These are phyloP conservation scores for Melitaea athalia DNA, from an alignment of 2,888 invertebrate species.

Conservation along the genomic window DNA sequence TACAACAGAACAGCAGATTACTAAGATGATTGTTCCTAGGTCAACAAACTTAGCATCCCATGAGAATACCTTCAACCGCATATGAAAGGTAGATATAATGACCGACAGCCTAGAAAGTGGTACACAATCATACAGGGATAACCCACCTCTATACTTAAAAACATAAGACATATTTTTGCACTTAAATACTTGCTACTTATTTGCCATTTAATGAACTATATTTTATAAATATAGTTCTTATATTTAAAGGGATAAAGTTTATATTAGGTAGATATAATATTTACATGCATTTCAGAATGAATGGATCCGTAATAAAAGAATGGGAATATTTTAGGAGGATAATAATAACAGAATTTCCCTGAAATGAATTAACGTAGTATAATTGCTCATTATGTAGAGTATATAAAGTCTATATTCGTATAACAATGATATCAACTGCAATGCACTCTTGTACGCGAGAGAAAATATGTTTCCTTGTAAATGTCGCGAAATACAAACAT, in stretches of 20 bases:
- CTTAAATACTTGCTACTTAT: background rate
- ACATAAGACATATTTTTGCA: slow-evolving; percentile 4
- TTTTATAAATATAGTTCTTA: slow-evolving; percentile 14
- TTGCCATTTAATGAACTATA: slow-evolving; percentile 3
- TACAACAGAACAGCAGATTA: background rate
- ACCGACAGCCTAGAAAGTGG: slow-evolving; percentile 16
- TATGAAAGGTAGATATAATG: slow-evolving; percentile 17
- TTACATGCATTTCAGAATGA: slow-evolving; percentile 19
- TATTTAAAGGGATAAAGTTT: slow-evolving; percentile 11
- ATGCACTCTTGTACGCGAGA: background rate
- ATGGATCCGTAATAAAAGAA: slow-evolving; percentile 19
- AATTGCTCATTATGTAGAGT: background rate
- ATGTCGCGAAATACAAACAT: slow-evolving; percentile 6
- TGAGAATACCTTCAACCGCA: slow-evolving; percentile 25
- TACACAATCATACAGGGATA: slow-evolving; percentile 2
- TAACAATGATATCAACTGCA: background rate
- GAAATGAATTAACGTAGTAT: background rate
- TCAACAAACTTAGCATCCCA: slow-evolving; percentile 18
- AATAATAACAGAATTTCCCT: background rate
- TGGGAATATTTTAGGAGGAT: slow-evolving; percentile 23
- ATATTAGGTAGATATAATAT: slow-evolving; percentile 13
- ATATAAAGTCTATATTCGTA: background rate
- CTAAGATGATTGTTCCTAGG: slow-evolving; percentile 12
- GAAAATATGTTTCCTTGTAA: slow-evolving; percentile 6
- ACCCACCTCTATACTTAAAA: background rate